Conservation (phyloP, 2,888 invertebrate genomes). For the Pediacus dermestoides region DNA sequence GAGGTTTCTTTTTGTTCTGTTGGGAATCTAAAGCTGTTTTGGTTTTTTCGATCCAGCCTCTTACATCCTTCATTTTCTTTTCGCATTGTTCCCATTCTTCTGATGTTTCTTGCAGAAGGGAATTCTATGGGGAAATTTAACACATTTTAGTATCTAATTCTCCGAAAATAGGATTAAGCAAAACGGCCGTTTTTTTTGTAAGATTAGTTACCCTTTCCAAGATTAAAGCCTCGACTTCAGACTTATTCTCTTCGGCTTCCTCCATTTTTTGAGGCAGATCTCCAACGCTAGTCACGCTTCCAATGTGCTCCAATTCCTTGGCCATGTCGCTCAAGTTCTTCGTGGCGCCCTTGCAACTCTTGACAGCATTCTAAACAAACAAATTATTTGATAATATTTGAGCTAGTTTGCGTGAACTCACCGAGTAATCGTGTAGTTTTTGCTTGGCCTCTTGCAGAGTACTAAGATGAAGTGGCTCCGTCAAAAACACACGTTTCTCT, state of each 20-base stretch:
- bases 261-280: conserved; percentile 82
- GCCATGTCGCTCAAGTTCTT: conserved; percentile 90
- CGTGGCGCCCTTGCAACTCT: conserved; percentile 82
- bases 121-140: conserved; percentile 62
- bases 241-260: conserved; percentile 81
- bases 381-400: conserved; percentile 11
- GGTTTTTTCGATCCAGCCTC: conserved; percentile 85
- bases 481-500: conserved; percentile 76
- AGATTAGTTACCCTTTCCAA: conserved; percentile 69
- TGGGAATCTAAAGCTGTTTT: conserved; percentile 71
- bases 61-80: conserved; percentile 86
- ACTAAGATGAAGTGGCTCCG: conserved; percentile 72
- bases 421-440: conserved; percentile 83
- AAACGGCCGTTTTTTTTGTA: too few relatives aligned
- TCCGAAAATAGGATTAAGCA: too few relatives aligned
- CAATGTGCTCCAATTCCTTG: conserved; percentile 81
- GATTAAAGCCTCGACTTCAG: conserved; percentile 78
- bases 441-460: conserved; percentile 79
- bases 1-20: conserved; percentile 80
- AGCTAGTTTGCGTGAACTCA: conserved; percentile 45
- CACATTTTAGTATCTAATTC: conserved; percentile 6
- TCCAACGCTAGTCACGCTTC: conserved; percentile 78
- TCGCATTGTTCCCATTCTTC: conserved; percentile 97
- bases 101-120: conserved; percentile 82
- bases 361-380: conserved; percentile 70